A percentile compares a stretch with the other conserved stretches of the same genome.
Conservation (phyloP, 2,113 vertebrate genomes). For the Onychostoma macrolepis region DNA sequence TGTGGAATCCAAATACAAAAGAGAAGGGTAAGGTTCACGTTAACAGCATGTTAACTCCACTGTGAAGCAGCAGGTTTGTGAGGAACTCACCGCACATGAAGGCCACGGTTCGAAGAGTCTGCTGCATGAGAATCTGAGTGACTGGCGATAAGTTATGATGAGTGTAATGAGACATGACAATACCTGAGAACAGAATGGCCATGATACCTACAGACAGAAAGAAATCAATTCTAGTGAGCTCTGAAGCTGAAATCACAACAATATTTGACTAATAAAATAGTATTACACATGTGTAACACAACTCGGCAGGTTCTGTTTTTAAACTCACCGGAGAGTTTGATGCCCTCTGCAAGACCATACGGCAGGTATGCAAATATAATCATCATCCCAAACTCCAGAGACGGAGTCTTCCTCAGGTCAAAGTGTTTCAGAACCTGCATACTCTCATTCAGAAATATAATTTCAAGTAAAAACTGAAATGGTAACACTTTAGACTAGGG, state of each 20-base stretch:
- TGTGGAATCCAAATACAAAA: conserved; percentile 68
- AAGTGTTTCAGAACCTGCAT: conserved; percentile 89
- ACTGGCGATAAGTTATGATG: conserved; percentile 98
- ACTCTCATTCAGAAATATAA: background rate
- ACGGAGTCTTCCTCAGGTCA: conserved; percentile 95
- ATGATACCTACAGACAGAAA: conserved; percentile 85
- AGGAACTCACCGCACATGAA: conserved; percentile 92
- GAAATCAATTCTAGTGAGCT: background rate
- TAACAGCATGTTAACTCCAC: background rate
- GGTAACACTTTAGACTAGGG: too few species aligned
- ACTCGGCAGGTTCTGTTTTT: background rate
- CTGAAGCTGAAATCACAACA: background rate
- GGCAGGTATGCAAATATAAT: conserved; percentile 98
- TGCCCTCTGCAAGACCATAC: conserved; percentile 94
- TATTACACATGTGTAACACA: background rate
- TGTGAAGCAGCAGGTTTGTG: background rate
- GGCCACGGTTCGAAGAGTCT: conserved; percentile 93
- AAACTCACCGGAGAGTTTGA: conserved; percentile 90
- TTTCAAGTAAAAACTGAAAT: too few species aligned
- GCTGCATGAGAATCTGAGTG: conserved; percentile 99
- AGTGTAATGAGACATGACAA: conserved; percentile 98
- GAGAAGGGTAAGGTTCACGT: background rate
- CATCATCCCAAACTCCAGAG: conserved; percentile 99
- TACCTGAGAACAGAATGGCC: conserved; percentile 98
- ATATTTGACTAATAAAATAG: background rate